Percentiles rank a stretch among this genome's conserved stretches.
Conservation (phyloP, 2,797 vertebrate genomes). For the Paguma larvata region DNA sequence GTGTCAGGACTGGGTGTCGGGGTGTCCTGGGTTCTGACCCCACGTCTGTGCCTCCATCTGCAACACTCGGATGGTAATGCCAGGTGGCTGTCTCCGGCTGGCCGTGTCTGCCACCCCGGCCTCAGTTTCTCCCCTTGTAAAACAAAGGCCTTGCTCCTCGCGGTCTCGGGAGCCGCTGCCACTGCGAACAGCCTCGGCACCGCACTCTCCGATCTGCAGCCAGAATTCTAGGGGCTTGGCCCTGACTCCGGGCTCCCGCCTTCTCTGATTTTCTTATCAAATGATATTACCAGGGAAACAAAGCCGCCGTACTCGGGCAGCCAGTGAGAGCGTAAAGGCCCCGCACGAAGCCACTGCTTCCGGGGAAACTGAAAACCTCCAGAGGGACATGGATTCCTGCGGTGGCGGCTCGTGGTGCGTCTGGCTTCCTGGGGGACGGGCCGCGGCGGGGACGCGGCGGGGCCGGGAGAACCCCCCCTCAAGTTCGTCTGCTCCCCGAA, state of each 20-base stretch:
- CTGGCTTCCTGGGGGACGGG: background rate
- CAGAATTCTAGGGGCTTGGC: background rate
- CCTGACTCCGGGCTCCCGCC: background rate
- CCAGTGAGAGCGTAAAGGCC: slow-evolving; percentile 34
- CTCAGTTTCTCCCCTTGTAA: background rate
- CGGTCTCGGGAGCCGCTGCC: rapidly evolving
- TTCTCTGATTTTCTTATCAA: slow-evolving; percentile 31
- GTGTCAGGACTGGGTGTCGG: rapidly evolving
- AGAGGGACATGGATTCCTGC: background rate
- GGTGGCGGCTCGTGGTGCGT: rapidly evolving
- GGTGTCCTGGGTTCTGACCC: background rate
- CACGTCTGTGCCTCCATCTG: background rate
- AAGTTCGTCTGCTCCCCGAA: rapidly evolving
- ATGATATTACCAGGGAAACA: slow-evolving; percentile 32
- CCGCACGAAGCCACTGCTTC: background rate
- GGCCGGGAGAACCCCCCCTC: background rate
- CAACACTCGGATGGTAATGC: background rate
- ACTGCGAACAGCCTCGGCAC: rapidly evolving
- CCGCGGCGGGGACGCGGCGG: rapidly evolving
- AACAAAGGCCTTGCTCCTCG: background rate
- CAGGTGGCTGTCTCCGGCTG: background rate
- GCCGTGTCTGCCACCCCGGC: background rate
- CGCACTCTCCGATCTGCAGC: rapidly evolving
- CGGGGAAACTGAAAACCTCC: slow-evolving; percentile 58
- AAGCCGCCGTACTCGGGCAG: background rate